Percentiles rank a stretch among this genome's conserved stretches.
phyloP scores from a whole-genome alignment of 2,113 vertebrate species.

The Chaenogobius annularis region DNA sequence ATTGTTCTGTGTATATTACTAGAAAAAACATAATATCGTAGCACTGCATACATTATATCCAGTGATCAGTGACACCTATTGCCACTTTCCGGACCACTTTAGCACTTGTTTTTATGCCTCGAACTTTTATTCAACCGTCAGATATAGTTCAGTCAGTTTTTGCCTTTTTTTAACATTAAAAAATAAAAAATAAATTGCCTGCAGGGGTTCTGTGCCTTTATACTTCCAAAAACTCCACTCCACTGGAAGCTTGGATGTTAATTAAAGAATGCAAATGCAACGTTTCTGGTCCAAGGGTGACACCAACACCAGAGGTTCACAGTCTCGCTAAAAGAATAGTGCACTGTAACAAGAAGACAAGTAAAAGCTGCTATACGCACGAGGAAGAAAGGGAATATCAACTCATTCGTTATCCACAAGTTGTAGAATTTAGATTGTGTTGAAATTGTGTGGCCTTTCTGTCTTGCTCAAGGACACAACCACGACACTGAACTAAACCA shows the following conservation, averaged over 20 bases:
- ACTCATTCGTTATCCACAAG: neutral
- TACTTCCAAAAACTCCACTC: conserved; percentile 65
- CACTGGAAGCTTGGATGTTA: conserved; percentile 70
- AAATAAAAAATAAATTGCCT: conserved; percentile 44
- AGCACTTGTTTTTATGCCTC: conserved; percentile 21
- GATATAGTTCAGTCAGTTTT: too few relatives aligned
- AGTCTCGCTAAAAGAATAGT: conserved; percentile 11
- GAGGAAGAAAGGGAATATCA: conserved; percentile 20
- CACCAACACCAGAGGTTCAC: conserved; percentile 61
- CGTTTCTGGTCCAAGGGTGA: conserved; percentile 76
- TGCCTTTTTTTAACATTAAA: too few relatives aligned
- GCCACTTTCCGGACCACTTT: conserved; percentile 33
- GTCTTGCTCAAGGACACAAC: too few relatives aligned
- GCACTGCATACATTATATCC: neutral
- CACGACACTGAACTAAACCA: too few relatives aligned
- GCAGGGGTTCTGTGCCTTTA: conserved; percentile 64
- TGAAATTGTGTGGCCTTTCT: too few relatives aligned
- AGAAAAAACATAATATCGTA: conserved; percentile 42
- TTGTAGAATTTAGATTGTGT: neutral
- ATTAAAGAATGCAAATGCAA: conserved; percentile 77
- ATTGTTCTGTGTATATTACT: too few relatives aligned
- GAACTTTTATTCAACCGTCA: conserved; percentile 57
- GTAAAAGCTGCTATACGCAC: neutral
- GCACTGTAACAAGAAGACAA: conserved; percentile 13
- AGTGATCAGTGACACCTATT: conserved; percentile 28